Evolutionary conservation across 2,113 vertebrate species (phyloP), one percentile per base, ranked within the genome.

Genomic region (Microcebus murinus): DNA sequence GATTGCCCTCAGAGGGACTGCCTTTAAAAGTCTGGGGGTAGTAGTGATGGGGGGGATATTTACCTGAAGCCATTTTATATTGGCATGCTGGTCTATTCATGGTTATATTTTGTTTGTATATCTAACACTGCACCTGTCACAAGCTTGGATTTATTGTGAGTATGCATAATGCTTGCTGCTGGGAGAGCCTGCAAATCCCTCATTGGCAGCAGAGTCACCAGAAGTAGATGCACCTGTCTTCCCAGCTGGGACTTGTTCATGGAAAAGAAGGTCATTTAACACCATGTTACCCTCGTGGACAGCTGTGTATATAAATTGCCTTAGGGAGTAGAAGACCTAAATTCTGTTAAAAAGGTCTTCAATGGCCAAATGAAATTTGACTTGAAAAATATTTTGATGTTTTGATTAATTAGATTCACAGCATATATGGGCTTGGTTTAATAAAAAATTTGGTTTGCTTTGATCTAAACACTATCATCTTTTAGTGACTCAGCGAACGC

Each of bases 191-290:
- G 48, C 20, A 74, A 59, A 85, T 95, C 67, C 42, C 20, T 93
- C 36, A 5, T 23, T 92, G 92, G 90, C 61, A 94, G 34, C 57
- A 57, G 50, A 74, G 48, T 92, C 68, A 88, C 59, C 73, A 96
- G 81, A 85, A 96, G 73, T 88, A 96, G 55, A 73, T 81, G 84
- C 81, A 96, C 87, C 93, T 97, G 95, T 97, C 94, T 96, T 96
- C 65, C 63, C 90, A 95, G 93, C 96, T 96, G 95, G 67, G 42
- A 14, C 87, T 86, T 94, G 57, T 55, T 97, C 73, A 25, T 84
- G 29, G 80, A 71, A 94, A 93, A 90, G 21, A 96, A 61, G 77
- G 87, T 92, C 90, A 86, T 80, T 94, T 93, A 91, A 67, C 84
- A 95, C 74, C 82, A 84, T 39, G 79, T 81, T 91, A 83, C 96